These are phyloP conservation scores for Oryzias curvinotus DNA, from an alignment of 2,113 vertebrate species.

Conservation along the genomic window DNA sequence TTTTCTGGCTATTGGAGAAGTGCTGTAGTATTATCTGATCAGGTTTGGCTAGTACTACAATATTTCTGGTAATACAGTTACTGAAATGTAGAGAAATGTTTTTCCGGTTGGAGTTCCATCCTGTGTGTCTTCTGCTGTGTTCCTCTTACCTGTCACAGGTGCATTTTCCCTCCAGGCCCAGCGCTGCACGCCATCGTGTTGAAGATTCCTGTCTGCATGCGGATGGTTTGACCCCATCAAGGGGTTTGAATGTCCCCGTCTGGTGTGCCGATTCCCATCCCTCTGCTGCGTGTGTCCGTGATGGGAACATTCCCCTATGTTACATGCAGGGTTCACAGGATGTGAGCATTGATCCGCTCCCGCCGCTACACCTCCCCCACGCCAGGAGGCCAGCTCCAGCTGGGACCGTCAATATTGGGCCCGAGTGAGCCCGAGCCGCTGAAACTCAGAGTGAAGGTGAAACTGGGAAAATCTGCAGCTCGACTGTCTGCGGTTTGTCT, in stretches of 20 bases:
- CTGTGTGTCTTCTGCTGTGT: no score
- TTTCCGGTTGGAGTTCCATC: no score
- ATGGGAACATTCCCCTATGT: conserved; percentile 49
- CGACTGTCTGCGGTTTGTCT: no score
- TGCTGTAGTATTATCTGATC: no score
- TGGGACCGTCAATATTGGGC: conserved; percentile 63
- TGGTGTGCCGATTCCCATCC: conserved; percentile 30
- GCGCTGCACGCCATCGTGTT: conserved; percentile 34
- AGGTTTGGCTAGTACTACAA: no score
- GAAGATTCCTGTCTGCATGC: conserved; percentile 14
- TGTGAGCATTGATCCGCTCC: conserved; percentile 78
- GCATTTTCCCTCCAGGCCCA: conserved; percentile 34
- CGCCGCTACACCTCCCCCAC: conserved; percentile 71
- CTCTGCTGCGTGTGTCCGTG: conserved; percentile 18
- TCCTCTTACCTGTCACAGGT: conserved; percentile 65
- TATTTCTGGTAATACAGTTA: no score
- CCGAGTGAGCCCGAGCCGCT: neutral
- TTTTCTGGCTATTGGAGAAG: no score
- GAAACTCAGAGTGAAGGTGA: conserved; percentile 9
- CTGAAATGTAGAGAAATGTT: no score
- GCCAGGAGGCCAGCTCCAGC: conserved; percentile 41
- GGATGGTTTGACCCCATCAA: conserved; percentile 51
- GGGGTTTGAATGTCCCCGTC: conserved; percentile 26
- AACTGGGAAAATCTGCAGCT: no score
- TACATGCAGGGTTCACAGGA: conserved; percentile 71